These are phyloP conservation scores for Acanthurus tractus DNA, from an alignment of 2,797 vertebrate species.

Conservation along the genomic window DNA sequence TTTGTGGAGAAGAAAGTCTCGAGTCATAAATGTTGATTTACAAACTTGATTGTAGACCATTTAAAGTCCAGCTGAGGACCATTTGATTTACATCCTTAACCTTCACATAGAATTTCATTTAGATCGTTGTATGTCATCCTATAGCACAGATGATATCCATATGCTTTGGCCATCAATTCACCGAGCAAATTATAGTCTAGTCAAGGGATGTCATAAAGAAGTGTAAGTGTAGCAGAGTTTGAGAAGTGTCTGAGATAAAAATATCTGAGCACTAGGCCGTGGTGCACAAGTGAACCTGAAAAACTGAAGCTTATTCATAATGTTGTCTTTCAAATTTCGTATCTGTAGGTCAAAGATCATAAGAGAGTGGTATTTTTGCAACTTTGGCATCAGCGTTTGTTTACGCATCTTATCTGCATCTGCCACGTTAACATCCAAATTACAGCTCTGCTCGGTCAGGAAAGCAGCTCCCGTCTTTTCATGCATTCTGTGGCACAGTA, in stretches of 20 bases:
- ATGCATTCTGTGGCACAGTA: no score
- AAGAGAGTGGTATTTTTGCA: no score
- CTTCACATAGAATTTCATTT: conserved; percentile 8
- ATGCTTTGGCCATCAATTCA: conserved; percentile 14
- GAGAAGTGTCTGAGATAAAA: conserved; percentile 23
- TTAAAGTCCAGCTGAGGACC: neutral
- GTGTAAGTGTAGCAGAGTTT: conserved; percentile 16
- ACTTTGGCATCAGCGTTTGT: no score
- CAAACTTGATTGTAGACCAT: no score
- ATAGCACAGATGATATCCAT: neutral
- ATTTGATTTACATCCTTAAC: neutral
- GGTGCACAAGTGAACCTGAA: conserved; percentile 25
- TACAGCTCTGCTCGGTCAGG: no score
- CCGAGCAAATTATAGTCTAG: conserved; percentile 27
- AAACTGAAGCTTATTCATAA: neutral
- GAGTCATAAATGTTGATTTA: no score
- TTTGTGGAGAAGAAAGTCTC: neutral
- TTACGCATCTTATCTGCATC: no score
- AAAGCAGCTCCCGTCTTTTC: no score
- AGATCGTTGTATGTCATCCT: conserved; percentile 4
- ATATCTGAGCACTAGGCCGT: conserved; percentile 1
- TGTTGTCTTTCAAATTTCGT: no score
- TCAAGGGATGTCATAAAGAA: conserved; percentile 16
- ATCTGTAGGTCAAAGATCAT: no score
- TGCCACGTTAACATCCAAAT: no score